A percentile compares a stretch with the other conserved stretches of the same genome.
Evolutionary conservation across 2,888 invertebrate genomes (phyloP).

Genomic region (Ornithoptera priamus): DNA sequence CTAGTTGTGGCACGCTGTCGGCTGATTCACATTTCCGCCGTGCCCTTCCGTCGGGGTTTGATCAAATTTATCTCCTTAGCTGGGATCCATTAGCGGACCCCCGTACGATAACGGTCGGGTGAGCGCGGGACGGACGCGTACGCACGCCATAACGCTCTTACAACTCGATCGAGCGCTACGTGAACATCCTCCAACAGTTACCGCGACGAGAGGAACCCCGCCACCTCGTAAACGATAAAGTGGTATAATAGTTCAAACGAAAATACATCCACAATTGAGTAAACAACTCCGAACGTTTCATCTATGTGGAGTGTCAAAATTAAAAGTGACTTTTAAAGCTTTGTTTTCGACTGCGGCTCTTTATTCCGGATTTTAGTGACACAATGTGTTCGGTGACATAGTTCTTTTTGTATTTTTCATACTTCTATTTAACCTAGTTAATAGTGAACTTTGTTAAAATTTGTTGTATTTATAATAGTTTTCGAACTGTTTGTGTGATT

Average conservation of each 20-base stretch:
- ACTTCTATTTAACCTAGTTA: conserved; percentile 11
- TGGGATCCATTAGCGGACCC: conserved; percentile 69
- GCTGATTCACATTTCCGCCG: conserved; percentile 67
- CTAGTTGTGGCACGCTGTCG: conserved; percentile 39
- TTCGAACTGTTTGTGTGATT: neutral
- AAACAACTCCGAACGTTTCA: conserved; percentile 20
- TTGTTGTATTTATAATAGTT: neutral
- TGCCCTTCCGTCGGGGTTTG: conserved; percentile 64
- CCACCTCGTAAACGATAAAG: neutral
- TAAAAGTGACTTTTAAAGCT: conserved; percentile 47
- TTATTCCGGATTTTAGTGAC: conserved; percentile 11
- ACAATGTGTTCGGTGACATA: conserved; percentile 15
- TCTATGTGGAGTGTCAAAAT: conserved; percentile 57
- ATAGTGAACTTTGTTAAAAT: conserved; percentile 1
- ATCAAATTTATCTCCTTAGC: conserved; percentile 71
- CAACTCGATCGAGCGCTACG: conserved; percentile 27
- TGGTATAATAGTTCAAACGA: neutral
- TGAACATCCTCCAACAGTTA: conserved; percentile 25
- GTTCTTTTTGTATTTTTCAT: conserved; percentile 7
- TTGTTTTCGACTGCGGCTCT: conserved; percentile 24
- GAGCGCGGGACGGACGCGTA: conserved; percentile 49
- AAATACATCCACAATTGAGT: too few species aligned
- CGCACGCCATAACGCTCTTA: conserved; percentile 34
- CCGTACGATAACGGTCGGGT: conserved; percentile 63
- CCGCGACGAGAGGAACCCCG: neutral